Conservation (phyloP, 2,113 vertebrate genomes). For the Oplegnathus fasciatus region DNA sequence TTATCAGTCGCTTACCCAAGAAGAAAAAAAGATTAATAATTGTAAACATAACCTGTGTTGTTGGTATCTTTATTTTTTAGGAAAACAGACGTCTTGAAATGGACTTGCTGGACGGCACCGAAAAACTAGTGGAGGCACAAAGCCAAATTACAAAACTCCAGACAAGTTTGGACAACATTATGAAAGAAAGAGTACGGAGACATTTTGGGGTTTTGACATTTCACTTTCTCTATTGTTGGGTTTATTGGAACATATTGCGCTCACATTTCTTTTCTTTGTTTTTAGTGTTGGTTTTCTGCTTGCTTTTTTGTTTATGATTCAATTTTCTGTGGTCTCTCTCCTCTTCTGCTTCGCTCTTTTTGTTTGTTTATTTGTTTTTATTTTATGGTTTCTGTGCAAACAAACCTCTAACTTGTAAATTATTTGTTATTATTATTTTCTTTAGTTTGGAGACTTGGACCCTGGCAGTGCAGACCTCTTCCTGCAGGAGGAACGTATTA, state of each 20-base stretch:
- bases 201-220: neutral
- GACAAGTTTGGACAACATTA: conserved; percentile 89
- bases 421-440: conserved; percentile 7
- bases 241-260: neutral
- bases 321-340: neutral
- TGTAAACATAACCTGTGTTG: neutral
- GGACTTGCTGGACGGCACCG: conserved; percentile 90
- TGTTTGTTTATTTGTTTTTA: neutral
- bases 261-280: neutral
- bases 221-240: neutral
- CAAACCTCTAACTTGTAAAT: neutral
- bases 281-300: neutral
- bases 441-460: conserved; percentile 94
- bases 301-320: neutral
- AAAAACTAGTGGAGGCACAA: conserved; percentile 88
- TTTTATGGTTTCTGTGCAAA: neutral
- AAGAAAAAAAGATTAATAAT: too few species aligned
- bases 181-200: conserved; percentile 90
- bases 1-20: too few species aligned
- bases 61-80: conserved; percentile 70
- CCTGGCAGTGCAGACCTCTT: conserved; percentile 91
- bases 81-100: conserved; percentile 92
- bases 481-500: conserved; percentile 92
- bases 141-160: conserved; percentile 89
- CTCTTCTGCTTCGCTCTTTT: neutral